phyloP scores from a whole-genome alignment of 2,113 vertebrate genomes.

The Promerops cafer region DNA sequence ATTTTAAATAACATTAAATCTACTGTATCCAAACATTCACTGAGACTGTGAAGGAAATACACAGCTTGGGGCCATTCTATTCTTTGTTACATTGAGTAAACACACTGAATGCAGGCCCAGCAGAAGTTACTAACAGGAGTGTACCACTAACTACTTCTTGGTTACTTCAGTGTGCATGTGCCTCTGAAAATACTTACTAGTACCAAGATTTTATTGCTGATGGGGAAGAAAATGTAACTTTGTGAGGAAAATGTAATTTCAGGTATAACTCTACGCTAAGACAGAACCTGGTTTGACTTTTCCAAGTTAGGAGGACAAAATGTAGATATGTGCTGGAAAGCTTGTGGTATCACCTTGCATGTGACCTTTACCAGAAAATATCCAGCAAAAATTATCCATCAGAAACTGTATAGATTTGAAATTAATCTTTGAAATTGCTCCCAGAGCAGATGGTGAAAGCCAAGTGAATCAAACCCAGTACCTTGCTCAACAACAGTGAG shows the following conservation, averaged over 20 bases:
- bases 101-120: not conserved
- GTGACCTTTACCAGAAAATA: not conserved
- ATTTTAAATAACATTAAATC: slow-evolving; percentile 16
- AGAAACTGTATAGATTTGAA: not conserved
- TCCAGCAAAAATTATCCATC: not conserved
- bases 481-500: not conserved
- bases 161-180: not conserved
- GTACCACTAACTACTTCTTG: not conserved
- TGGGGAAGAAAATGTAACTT: not conserved
- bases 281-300: not conserved
- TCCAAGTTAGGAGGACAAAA: not conserved
- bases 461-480: not conserved
- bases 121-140: not conserved
- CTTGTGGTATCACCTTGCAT: not conserved
- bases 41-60: not conserved
- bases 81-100: not conserved
- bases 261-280: not conserved
- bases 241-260: not conserved
- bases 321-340: not conserved
- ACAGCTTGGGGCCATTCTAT: not conserved
- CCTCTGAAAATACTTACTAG: not conserved
- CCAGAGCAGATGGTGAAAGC: not conserved
- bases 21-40: not conserved
- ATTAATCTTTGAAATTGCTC: not conserved
- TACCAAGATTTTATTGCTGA: not conserved